Evolutionary conservation across 2,888 invertebrate genomes (phyloP), one percentile per base, ranked within the genome.

Genomic region (Megamerina dolium): DNA sequence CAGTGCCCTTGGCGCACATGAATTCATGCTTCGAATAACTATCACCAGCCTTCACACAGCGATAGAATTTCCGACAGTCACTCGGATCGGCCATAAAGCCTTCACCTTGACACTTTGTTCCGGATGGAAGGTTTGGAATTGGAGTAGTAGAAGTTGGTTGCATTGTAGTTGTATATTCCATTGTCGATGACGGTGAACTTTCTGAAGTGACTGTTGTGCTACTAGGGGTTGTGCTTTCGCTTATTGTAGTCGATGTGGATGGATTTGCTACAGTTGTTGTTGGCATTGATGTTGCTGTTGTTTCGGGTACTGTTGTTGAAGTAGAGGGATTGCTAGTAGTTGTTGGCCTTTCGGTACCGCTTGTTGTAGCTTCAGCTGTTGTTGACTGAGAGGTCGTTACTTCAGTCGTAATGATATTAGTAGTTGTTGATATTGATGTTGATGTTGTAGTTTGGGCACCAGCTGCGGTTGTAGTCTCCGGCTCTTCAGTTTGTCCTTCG

Each of bases 81-180:
- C 74, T 72, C 2, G 77, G 76, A 60, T 81, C 74, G 1, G 80
- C 75, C 69, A 77, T 79, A 55, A 78, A 83, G 9, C 83, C 84
- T 64, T 79, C 78, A n/a, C 66, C 63, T 4, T 71, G 61, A 60
- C 81, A 82, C 37, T 63, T 55, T 26, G 68, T 52, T 59, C 67
- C 68, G 3, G 68, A 55, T n/a, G 63, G 61, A 4, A 65, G 49
- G 37, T 61, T 66, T 8, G 64, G 58, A 4, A 63, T 42, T 1
- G 51, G 51, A 3, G 60, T 59, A 18, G 63, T 54, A 4, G 57
- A 52, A 19, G 52, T 49, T 1, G 60, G 49, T 31, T 52, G 40
- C 35, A 53, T 52, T 4, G 61, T 60, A 16, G 66, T 61, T 2
- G 49, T 50, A 12, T 43, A 37, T 4, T 23, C 35, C 2, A 43